Evolutionary conservation across 2,888 invertebrate genomes (phyloP).

Genomic region (Spisula solida): DNA sequence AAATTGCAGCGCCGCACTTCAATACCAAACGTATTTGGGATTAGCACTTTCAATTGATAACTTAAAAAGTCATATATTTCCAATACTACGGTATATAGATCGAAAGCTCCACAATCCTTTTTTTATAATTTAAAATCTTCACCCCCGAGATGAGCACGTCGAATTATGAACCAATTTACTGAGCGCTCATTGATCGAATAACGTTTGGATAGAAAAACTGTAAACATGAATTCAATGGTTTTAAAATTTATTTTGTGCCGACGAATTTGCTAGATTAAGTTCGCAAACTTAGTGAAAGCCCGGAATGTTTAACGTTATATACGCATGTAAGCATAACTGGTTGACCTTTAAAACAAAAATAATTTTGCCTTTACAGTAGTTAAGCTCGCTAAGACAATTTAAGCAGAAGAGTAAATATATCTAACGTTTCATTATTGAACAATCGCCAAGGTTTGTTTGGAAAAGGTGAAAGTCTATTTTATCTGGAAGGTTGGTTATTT

Average conservation of each 20-base stretch:
- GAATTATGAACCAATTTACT: background rate
- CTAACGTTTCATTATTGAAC: conserved; percentile 38
- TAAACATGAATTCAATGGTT: background rate
- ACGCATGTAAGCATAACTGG: background rate
- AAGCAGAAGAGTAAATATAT: conserved; percentile 40
- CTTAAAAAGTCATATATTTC: conserved; percentile 16
- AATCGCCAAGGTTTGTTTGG: conserved; percentile 44
- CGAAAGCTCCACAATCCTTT: background rate
- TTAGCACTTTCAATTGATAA: conserved; percentile 37
- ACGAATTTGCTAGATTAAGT: background rate
- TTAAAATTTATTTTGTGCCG: background rate
- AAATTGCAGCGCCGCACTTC: background rate
- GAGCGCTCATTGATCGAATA: background rate
- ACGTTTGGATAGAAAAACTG: background rate
- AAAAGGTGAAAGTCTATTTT: conserved; percentile 7
- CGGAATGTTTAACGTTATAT: background rate
- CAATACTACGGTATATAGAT: background rate
- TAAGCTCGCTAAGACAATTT: conserved; percentile 11
- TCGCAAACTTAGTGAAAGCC: background rate
- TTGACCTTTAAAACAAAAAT: conserved; percentile 8
- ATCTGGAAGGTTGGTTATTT: background rate
- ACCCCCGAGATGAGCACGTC: background rate
- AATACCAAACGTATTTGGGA: conserved; percentile 32
- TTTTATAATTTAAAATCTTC: background rate
- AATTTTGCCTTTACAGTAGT: background rate